These are phyloP conservation scores for Criorhina ranunculi DNA, from an alignment of 2,888 invertebrate genomes.

Conservation along the genomic window DNA sequence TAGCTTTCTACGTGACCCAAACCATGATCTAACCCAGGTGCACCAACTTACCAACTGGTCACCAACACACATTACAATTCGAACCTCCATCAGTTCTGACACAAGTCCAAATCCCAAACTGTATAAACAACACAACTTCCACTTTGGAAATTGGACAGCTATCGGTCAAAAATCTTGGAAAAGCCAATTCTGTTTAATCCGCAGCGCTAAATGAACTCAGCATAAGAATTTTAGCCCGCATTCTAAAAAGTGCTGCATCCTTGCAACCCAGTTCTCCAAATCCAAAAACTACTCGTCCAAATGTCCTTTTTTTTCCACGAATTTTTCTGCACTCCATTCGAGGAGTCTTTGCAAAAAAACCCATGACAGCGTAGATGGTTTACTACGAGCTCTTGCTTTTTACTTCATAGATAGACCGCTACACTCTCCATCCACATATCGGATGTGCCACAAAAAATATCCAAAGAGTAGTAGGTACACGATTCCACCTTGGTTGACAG, in stretches of 20 bases:
- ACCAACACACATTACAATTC: too few relatives aligned
- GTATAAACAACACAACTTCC: too few relatives aligned
- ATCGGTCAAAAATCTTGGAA: too few relatives aligned
- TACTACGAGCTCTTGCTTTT: slow-evolving; percentile 16
- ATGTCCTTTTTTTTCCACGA: neutral
- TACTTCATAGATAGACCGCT: slow-evolving; percentile 12
- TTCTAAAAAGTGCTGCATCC: slow-evolving; percentile 30
- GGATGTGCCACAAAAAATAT: slow-evolving; percentile 17
- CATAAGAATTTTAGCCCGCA: neutral
- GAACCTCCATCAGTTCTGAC: too few relatives aligned
- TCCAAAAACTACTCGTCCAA: neutral
- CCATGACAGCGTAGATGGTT: slow-evolving; percentile 3
- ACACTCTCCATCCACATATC: slow-evolving; percentile 7
- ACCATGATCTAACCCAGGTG: too few relatives aligned
- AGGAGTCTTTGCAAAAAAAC: neutral
- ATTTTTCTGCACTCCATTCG: neutral
- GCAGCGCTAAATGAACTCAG: too few relatives aligned
- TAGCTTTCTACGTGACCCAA: too few relatives aligned
- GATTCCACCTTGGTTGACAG: neutral
- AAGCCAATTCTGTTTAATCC: too few relatives aligned
- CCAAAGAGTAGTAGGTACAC: neutral
- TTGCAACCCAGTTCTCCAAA: neutral
- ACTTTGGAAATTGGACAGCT: too few relatives aligned
- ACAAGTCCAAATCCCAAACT: too few relatives aligned
- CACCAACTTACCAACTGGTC: too few relatives aligned